Evolutionary conservation across 2,797 vertebrate species (phyloP), one percentile per base, ranked within the genome.

Genomic region (Falco peregrinus): DNA sequence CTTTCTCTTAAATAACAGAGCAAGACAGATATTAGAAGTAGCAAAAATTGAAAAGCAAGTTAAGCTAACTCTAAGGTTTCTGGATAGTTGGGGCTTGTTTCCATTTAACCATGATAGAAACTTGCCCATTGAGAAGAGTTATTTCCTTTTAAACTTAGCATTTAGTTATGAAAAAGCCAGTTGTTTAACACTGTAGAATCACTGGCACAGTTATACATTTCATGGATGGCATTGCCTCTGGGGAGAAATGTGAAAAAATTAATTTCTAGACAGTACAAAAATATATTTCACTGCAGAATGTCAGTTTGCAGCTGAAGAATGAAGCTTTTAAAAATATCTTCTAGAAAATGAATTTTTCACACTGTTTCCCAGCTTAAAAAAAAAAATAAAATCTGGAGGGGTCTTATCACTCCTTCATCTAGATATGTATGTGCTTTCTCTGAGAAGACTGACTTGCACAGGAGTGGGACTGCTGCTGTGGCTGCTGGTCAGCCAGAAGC

Each of bases 241-340:
- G 85, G 80, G 21, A 82, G 60, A 65, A 88, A 93, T 35, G 47
- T 61, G 80, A 73, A 91, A 88, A 93, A 91, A 94, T 54, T 60
- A 79, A 91, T 96, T 93, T 93, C 39, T 78, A 92, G 60, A 68
- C 67, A 61, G 78, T 88, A 90, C 74, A 60, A 81, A 94, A 91
- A 87, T 91, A 56, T 20, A 86, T 84, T 87, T 90, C 35, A 43
- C 83, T 87, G 65, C 39, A 71, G 84, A 92, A 76, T 92, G 86
- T 65, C 92, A 95, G 21, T 86, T 92, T 80, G 59, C 57, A 83
- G 61, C 67, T 78, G n/a, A 93, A 64, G 48, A 87, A 78, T 67
- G 53, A 86, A 65, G 60, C 50, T 88, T 88, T 78, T 33, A 65
- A 89, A 95, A 95, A 89, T 89, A 85, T 51, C 76, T 78, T 86